Conservation (phyloP, 2,113 vertebrate genomes). For the Actenoides hombroni region DNA sequence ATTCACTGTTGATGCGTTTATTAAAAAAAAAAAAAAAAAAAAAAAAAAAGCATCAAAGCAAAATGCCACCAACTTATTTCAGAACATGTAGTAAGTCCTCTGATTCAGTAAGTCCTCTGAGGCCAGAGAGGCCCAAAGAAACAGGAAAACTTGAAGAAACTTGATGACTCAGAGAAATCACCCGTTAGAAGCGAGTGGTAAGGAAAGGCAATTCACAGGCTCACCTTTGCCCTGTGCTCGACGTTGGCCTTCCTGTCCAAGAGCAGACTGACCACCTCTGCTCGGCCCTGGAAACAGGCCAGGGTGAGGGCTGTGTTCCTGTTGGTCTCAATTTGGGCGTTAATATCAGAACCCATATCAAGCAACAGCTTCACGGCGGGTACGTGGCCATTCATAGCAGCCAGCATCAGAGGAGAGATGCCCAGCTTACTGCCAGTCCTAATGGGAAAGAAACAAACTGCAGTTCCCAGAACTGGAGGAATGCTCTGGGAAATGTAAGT, state of each 20-base stretch:
- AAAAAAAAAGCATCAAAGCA: not conserved
- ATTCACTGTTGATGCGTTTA: not conserved
- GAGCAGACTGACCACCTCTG: slow-evolving; percentile 96
- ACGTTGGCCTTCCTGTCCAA: slow-evolving; percentile 98
- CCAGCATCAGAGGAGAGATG: slow-evolving; percentile 97
- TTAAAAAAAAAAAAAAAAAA: not conserved
- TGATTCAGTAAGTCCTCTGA: not conserved
- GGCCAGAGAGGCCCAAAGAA: not conserved
- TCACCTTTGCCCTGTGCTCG: slow-evolving; percentile 96
- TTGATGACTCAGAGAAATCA: not conserved
- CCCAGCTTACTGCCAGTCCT: slow-evolving; percentile 98
- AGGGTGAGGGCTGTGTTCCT: slow-evolving; percentile 96
- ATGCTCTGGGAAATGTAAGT: not conserved
- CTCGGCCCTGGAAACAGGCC: slow-evolving; percentile 96
- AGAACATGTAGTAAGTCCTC: not conserved
- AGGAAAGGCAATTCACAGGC: not conserved
- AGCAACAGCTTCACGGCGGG: slow-evolving; percentile 95
- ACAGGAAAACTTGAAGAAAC: not conserved
- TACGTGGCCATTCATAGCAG: slow-evolving; percentile 97
- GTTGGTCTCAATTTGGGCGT: slow-evolving; percentile 98
- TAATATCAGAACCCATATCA: slow-evolving; percentile 99
- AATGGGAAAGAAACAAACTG: slow-evolving; percentile 14
- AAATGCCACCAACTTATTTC: not conserved
- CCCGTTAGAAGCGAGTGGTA: not conserved
- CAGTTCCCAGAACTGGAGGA: not conserved